A percentile compares a stretch with the other conserved stretches of the same genome.
phyloP scores from a whole-genome alignment of 2,113 vertebrate species.

The Grus americana region DNA sequence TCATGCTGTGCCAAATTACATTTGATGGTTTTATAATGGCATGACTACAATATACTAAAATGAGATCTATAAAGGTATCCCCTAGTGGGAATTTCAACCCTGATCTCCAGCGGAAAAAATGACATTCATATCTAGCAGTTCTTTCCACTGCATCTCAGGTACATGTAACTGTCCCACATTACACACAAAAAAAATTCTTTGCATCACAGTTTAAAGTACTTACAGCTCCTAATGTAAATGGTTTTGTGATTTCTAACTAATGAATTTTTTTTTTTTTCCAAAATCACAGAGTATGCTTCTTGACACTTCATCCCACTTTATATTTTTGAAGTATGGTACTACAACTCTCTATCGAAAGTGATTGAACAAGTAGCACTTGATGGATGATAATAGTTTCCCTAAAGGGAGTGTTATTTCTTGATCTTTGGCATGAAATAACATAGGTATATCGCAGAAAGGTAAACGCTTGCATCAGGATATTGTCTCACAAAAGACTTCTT shows the following conservation, averaged over 20 bases:
- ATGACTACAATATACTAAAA: slow-evolving; percentile 26
- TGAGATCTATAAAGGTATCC: slow-evolving; percentile 63
- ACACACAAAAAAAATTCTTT: background rate
- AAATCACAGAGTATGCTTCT: background rate
- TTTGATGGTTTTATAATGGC: slow-evolving; percentile 54
- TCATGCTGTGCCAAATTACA: slow-evolving; percentile 56
- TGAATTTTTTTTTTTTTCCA: too few species aligned
- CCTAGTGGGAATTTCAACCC: background rate
- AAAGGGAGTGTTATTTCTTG: background rate
- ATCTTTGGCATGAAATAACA: slow-evolving; percentile 17
- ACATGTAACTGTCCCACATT: background rate
- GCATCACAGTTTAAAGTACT: background rate
- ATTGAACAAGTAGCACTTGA: background rate
- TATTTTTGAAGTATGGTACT: background rate
- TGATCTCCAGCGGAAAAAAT: background rate
- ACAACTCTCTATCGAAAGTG: background rate
- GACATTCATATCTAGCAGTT: background rate
- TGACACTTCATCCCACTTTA: background rate
- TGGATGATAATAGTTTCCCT: background rate
- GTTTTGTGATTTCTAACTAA: background rate
- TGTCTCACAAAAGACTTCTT: background rate
- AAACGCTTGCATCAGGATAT: slow-evolving; percentile 12
- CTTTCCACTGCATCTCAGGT: background rate
- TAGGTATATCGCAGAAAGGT: background rate
- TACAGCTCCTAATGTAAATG: background rate